Evolutionary conservation across 2,797 vertebrate genomes (phyloP), one percentile per base, ranked within the genome.

Genomic region (Petrocephalus schoutedeni): DNA sequence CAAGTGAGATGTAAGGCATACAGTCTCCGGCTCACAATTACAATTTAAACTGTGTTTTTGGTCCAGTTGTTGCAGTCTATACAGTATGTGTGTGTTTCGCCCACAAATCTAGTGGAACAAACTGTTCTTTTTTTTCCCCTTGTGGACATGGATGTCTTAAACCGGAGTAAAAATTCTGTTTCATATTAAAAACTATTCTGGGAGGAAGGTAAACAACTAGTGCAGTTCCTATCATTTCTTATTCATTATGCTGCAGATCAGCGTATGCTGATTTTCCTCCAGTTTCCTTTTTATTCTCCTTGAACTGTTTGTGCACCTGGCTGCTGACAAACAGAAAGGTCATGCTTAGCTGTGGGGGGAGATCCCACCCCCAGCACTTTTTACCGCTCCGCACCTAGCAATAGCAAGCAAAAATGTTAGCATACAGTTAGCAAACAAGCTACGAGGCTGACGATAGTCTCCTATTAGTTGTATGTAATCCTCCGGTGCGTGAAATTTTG

Each of bases 101-200:
- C 32, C 71, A 45, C 36, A 77, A 45, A 45, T 77, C 71, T 77
- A 19, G 16, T 77, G 71, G 36, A 77, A 77, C 36, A 77, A n/a
- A 77, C 41, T 19, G 36, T 77, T 45, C 8, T 45, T n/a, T 45
- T 19, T 45, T 77, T 9, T 36, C 36, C 16, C 14, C 71, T 45
- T 77, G 71, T 77, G 71, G 16, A 77, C 36, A 77, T 45, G 71
- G 71, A 45, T 8, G 2, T 16, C 71, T 19, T 77, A 45, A 45
- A 77, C 71, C n/a, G 71, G 71, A 77, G 36, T 8, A 1, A 45
- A 77, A 77, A 77, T 77, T 77, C 71, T 41, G 71, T 77, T 77
- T 77, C 71, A 77, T 77, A 77, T 77, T 77, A n/a, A 77, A 77
- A 77, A 45, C 71, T 77, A 77, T 77, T 77, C 41, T 77, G 36